Evolutionary conservation across 2,797 vertebrate genomes (phyloP), one percentile per base, ranked within the genome.

Genomic region (Epinephelus malabaricus): DNA sequence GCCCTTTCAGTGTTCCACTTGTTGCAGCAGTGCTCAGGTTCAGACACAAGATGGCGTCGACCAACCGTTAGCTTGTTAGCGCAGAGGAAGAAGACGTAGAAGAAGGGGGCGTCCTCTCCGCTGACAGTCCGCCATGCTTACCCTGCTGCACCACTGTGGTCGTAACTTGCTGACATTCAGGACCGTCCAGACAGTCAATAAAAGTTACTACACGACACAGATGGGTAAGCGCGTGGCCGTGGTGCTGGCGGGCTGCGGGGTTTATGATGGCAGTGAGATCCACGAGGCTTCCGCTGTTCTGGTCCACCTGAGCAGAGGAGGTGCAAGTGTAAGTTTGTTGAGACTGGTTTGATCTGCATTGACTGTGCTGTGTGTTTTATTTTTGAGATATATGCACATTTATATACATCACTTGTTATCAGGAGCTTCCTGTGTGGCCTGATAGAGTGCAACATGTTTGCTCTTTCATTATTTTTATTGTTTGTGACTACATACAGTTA

Each of bases 181-280:
- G 7, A 54, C 86, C 0, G 0, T 85, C 0, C 85, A 43, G 27
- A 4, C 58, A 0, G 21, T 79, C 0, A 61, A 45, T 1, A 68
- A 5, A 2, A 55, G 11, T 11, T 75, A 6, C 14, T 88, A 76
- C 65, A 56, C 77, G 0, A 18, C 79, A 0, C 49, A 86, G 19
- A 96, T 96, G 95, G 87, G 18, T 0, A 96, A 95, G 66, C 92
- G 96, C 8, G 96, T 97, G 27, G 96, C 97, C 0, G 68, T 97
- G 38, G 95, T 97, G 18, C 58, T 97, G 34, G 95, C 96, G 9
- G 95, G 95, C 45, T 97, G 96, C 14, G 96, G 96, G 0, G 96
- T 97, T 3, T 96, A 94, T 40, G 95, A 95, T 1, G 96, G 96
- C 68, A 96, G 88, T 45, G 94, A 97, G 86, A 95, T 95, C 47